phyloP scores from a whole-genome alignment of 2,797 vertebrate genomes.

The Spinus olivaceus region DNA sequence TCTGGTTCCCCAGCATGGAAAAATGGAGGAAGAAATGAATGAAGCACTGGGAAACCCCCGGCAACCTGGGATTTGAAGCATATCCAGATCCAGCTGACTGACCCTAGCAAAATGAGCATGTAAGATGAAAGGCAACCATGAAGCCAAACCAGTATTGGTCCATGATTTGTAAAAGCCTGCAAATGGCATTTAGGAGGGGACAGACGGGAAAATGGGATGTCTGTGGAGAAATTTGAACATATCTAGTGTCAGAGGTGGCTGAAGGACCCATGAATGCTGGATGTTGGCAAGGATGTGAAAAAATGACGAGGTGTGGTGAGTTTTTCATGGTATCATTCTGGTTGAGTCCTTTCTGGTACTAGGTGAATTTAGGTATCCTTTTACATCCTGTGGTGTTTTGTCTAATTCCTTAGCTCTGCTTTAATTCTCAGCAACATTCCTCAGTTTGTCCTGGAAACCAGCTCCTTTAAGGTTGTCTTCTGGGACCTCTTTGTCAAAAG shows the following conservation, averaged over 20 bases:
- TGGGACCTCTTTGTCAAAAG: not conserved
- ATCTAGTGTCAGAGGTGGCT: not conserved
- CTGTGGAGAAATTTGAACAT: not conserved
- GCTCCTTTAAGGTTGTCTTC: not conserved
- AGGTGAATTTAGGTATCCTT: not conserved
- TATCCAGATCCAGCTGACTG: not conserved
- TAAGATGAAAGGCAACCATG: not conserved
- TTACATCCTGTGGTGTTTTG: not conserved
- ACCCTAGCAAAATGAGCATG: fast-evolving
- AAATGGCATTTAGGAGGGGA: not conserved
- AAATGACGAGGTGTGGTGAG: not conserved
- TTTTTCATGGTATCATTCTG: not conserved
- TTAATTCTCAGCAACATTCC: not conserved
- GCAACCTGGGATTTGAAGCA: not conserved
- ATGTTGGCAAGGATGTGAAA: not conserved
- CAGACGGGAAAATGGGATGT: not conserved
- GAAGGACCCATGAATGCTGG: not conserved
- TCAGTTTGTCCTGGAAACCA: not conserved
- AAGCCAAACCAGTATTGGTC: not conserved
- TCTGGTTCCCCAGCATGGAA: not conserved
- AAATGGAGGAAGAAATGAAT: not conserved
- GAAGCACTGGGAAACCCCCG: not conserved
- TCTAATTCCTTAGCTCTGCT: not conserved
- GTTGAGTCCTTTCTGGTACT: not conserved
- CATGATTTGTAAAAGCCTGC: not conserved